Conservation (phyloP, 2,888 invertebrate species). For the Liodrosophila aerea region DNA sequence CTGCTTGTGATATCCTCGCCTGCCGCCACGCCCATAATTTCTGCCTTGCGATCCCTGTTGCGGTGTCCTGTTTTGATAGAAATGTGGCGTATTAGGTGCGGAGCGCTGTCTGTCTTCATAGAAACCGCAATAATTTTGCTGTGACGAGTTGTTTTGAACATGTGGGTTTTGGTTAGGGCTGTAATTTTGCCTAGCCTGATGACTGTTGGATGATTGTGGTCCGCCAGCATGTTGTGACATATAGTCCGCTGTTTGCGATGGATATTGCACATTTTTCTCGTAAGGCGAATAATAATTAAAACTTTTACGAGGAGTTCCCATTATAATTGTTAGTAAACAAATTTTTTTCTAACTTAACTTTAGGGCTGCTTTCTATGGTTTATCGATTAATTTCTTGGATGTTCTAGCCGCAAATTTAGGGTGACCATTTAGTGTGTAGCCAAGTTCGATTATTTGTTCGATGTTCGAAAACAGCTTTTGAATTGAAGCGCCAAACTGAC, state of each 20-base stretch:
- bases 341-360: background rate
- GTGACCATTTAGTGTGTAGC: too few species aligned
- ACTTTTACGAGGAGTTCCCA: conserved; percentile 70
- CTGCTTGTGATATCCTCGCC: conserved; percentile 26
- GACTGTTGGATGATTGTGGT: conserved; percentile 22
- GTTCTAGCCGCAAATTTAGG: too few species aligned
- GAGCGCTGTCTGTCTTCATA: too few species aligned
- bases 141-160: background rate
- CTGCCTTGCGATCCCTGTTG: conserved; percentile 19
- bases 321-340: conserved; percentile 49
- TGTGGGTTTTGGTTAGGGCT: conserved; percentile 20
- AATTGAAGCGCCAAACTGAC: too few species aligned
- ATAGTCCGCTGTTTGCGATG: conserved; percentile 78
- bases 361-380: background rate
- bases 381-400: background rate
- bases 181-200: background rate
- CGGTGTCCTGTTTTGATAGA: conserved; percentile 49
- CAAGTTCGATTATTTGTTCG: background rate
- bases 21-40: conserved; percentile 42
- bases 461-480: background rate
- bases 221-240: conserved; percentile 73
- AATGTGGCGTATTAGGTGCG: conserved; percentile 36
- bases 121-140: background rate
- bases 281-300: conserved; percentile 68
- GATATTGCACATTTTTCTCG: conserved; percentile 67